phyloP scores from a whole-genome alignment of 2,797 vertebrate species.

The Hemitrygon akajei region DNA sequence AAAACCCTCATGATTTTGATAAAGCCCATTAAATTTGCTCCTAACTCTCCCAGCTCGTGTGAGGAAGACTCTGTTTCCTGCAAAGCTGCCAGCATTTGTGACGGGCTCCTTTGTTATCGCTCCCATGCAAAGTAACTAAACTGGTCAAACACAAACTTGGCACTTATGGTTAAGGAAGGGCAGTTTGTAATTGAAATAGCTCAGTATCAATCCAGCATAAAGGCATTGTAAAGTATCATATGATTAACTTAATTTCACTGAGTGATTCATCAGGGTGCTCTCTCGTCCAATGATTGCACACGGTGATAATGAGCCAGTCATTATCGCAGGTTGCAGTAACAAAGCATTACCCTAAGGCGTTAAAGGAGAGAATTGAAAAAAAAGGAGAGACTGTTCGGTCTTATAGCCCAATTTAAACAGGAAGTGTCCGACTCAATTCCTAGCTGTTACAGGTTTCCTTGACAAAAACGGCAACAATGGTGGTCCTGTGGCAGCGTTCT shows the following conservation, averaged over 20 bases:
- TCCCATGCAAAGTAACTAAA: not conserved
- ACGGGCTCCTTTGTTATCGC: not conserved
- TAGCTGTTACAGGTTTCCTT: no score
- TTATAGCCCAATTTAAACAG: not conserved
- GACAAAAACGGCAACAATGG: no score
- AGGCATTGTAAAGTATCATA: not conserved
- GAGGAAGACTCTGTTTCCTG: not conserved
- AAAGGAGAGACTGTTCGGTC: not conserved
- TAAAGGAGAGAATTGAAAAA: not conserved
- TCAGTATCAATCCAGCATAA: not conserved
- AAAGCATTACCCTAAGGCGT: not conserved
- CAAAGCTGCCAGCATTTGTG: not conserved
- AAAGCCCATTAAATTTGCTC: not conserved
- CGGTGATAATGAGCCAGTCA: not conserved
- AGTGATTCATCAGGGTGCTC: no score
- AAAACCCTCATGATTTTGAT: not conserved
- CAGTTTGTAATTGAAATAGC: not conserved
- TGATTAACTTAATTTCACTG: not conserved
- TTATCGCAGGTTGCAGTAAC: not conserved
- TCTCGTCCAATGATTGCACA: not conserved
- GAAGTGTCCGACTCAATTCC: no score
- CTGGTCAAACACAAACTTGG: not conserved
- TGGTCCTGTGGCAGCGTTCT: no score
- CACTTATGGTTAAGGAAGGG: not conserved
- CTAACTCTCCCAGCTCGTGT: not conserved